Evolutionary conservation across 2,888 invertebrate genomes (phyloP), one percentile per base, ranked within the genome.

Genomic region (Brachynemurus nebulosus): DNA sequence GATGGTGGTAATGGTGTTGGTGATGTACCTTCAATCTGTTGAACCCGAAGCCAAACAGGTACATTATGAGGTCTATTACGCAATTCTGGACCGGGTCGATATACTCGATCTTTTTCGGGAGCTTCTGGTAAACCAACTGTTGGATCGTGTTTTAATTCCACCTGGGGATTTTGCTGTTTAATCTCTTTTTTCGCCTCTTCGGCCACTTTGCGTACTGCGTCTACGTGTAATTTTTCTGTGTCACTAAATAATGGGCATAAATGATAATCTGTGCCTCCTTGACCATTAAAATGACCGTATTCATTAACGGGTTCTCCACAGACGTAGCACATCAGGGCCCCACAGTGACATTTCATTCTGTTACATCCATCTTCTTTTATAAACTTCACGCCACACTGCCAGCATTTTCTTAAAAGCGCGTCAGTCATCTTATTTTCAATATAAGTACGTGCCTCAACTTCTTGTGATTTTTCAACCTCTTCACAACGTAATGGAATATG

Each of bases 281-380:
- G 63, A 5, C 66, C 63, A 47, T 64, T 59, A 48, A 76, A 77
- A 58, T 77, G 77, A 2, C 49, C 48, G 52, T 78, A 77, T 54
- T 66, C 64, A 2, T 56, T 61, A 11, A 74, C 64, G 9, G 67
- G 65, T 50, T 66, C 48, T 21, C 68, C 61, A 52, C 75, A 75
- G 9, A 74, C 55, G 47, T 76, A 76, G 51, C 75, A 76, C 67
- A 71, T 72, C 11, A 49, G 51, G 3, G 69, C 68, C 0, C 73
- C 73, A 54, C 75, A 76, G 0, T 57, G 47, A 51, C 75, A 75
- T 1, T 62, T 66, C 65, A 76, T 74, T 52, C 69, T 70, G 51
- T 76, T 75, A 53, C 75, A 76, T 1, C 73, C 73, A 44, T 67
- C 67, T 40, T 63, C 64, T 55, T 74, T 73, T 48, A 70, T 65